Conservation (phyloP, 2,113 vertebrate genomes). For the Orycteropus afer region DNA sequence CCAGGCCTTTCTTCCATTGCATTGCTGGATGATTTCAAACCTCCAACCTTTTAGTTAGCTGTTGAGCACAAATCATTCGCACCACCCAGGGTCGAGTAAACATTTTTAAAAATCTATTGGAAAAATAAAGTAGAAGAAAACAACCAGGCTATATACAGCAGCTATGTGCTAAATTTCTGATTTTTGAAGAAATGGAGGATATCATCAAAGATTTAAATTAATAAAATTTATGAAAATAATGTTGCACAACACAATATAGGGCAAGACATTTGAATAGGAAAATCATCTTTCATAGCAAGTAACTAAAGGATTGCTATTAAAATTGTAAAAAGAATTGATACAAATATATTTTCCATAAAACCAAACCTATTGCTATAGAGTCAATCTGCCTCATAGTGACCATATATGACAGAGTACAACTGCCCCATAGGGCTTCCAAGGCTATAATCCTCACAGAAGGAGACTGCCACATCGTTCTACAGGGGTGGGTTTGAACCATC, state of each 20-base stretch:
- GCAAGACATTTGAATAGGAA: no score
- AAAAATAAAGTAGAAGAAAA: background rate
- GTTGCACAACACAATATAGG: no score
- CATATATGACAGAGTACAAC: no score
- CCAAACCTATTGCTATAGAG: no score
- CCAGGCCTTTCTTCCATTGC: background rate
- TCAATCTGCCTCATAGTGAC: no score
- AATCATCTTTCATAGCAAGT: no score
- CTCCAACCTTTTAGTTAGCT: background rate
- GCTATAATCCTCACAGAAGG: no score
- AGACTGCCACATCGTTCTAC: no score
- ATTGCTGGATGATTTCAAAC: background rate
- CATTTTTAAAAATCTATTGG: background rate
- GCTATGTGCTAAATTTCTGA: background rate
- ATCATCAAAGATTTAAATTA: background rate
- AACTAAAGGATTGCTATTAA: no score
- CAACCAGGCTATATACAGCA: background rate
- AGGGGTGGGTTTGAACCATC: no score
- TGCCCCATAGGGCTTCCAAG: no score
- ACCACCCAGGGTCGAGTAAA: background rate
- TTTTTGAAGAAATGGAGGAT: background rate
- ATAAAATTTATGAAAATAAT: background rate
- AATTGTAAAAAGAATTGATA: background rate
- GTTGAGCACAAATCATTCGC: background rate
- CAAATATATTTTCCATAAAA: no score